Evolutionary conservation across 2,888 invertebrate species (phyloP).

Genomic region (Lumbricus terrestris): DNA sequence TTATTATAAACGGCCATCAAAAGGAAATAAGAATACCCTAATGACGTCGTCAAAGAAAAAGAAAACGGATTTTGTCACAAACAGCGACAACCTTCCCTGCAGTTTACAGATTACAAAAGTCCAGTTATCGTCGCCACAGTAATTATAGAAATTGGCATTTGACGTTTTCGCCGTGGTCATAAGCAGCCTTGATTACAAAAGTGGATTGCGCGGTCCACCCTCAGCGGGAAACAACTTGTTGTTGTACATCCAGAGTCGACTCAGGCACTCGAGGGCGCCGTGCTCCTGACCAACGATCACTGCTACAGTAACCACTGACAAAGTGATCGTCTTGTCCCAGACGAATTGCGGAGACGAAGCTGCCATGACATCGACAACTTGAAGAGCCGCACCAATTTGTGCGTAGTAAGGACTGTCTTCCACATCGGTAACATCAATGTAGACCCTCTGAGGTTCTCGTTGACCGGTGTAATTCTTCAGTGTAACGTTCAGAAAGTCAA

Average conservation of each 20-base stretch:
- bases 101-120: too few relatives aligned
- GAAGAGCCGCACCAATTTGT: neutral
- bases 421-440: neutral
- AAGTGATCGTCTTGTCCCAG: neutral
- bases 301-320: neutral
- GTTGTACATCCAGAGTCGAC: neutral
- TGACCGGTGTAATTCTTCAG: neutral
- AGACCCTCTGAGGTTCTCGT: slow-evolving; percentile 7
- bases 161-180: too few relatives aligned
- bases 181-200: neutral
- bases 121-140: too few relatives aligned
- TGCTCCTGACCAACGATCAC: neutral
- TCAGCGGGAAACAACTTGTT: neutral
- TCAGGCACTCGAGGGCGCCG: neutral
- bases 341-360: neutral
- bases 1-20: too few relatives aligned
- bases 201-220: neutral
- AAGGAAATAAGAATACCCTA: too few relatives aligned
- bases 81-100: too few relatives aligned
- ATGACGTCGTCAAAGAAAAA: too few relatives aligned
- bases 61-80: too few relatives aligned
- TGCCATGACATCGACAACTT: neutral
- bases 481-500: slow-evolving; percentile 4
- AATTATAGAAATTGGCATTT: too few relatives aligned
- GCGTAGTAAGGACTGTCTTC: neutral